A percentile compares a stretch with the other conserved stretches of the same genome.
phyloP scores from a whole-genome alignment of 37 sponge, comb jelly and placozoan species.

The Agelas oroides region DNA sequence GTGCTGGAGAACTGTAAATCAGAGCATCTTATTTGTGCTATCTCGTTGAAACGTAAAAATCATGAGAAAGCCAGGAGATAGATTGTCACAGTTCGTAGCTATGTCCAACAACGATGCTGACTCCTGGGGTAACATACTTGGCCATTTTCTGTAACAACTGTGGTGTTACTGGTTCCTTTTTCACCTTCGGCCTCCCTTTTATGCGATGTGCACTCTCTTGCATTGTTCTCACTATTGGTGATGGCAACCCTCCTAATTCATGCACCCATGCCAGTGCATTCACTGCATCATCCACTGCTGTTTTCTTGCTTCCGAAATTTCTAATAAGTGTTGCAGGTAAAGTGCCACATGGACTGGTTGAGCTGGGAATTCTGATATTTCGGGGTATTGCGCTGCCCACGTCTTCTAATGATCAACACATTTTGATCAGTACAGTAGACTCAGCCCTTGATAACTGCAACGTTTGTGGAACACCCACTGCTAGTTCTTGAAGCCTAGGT shows the following conservation, averaged over 20 bases:
- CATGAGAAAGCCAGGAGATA: conserved; percentile 22
- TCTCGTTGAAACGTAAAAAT: conserved; percentile 18
- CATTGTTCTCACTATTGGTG: conserved; percentile 4
- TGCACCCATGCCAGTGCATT: conserved; percentile 25
- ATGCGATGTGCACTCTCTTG: conserved; percentile 10
- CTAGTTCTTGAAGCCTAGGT: conserved; percentile 36
- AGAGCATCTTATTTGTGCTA: conserved; percentile 5
- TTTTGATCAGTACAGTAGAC: conserved; percentile 13
- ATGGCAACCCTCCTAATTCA: conserved; percentile 1
- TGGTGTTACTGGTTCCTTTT: conserved; percentile 15
- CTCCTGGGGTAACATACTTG: not conserved
- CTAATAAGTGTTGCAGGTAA: conserved; percentile 25
- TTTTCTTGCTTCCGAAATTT: conserved; percentile 21
- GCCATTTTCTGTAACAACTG: not conserved
- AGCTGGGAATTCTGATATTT: conserved; percentile 14
- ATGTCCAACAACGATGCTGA: not conserved
- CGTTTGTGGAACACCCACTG: conserved; percentile 5
- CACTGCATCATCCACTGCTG: conserved; percentile 34
- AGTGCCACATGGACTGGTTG: conserved; percentile 5
- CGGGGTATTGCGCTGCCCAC: conserved; percentile 29
- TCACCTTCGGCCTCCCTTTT: not conserved
- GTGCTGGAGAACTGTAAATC: conserved; percentile 2
- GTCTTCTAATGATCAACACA: conserved; percentile 23
- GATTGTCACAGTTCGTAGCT: not conserved
- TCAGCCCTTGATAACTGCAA: conserved; percentile 26